Conservation (phyloP, 2,888 invertebrate genomes). For the Agrochola circellaris region DNA sequence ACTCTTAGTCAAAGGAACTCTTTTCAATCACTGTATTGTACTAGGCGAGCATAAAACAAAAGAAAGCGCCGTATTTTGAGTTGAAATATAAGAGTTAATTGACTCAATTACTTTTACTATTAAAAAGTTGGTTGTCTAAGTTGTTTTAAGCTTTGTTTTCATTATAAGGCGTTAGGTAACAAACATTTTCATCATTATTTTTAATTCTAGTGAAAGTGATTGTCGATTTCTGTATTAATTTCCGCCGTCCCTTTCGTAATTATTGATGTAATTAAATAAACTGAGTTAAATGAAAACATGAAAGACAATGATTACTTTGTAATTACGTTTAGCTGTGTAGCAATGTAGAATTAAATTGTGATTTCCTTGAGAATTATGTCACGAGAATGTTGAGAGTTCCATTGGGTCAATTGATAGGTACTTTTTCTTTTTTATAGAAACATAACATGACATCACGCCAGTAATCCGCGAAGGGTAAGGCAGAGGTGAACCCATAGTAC, state of each 20-base stretch:
- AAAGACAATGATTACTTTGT: constrained; percentile 17
- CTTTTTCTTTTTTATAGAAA: neutral
- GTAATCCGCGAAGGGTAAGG: too few species aligned
- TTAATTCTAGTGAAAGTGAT: constrained; percentile 57
- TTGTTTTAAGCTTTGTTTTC: constrained; percentile 38
- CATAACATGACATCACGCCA: too few species aligned
- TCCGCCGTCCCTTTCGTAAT: constrained; percentile 35
- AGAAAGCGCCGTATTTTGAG: constrained; percentile 46
- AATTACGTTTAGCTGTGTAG: constrained; percentile 19
- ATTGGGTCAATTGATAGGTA: neutral
- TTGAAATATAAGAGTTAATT: constrained; percentile 41
- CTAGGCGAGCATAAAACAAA: constrained; percentile 44
- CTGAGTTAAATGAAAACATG: constrained; percentile 15
- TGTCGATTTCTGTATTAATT: constrained; percentile 46
- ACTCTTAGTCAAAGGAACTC: too few species aligned
- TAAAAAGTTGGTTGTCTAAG: constrained; percentile 27
- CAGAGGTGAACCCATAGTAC: too few species aligned
- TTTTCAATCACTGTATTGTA: constrained; percentile 38
- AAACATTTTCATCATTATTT: constrained; percentile 43
- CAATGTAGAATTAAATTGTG: constrained; percentile 4
- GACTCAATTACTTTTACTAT: constrained; percentile 49
- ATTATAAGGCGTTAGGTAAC: constrained; percentile 42
- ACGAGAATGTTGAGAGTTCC: neutral
- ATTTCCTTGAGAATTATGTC: constrained; percentile 38
- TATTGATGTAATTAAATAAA: constrained; percentile 36